Evolutionary conservation across 2,797 vertebrate species (phyloP).

Genomic region (Pipistrellus kuhlii): DNA sequence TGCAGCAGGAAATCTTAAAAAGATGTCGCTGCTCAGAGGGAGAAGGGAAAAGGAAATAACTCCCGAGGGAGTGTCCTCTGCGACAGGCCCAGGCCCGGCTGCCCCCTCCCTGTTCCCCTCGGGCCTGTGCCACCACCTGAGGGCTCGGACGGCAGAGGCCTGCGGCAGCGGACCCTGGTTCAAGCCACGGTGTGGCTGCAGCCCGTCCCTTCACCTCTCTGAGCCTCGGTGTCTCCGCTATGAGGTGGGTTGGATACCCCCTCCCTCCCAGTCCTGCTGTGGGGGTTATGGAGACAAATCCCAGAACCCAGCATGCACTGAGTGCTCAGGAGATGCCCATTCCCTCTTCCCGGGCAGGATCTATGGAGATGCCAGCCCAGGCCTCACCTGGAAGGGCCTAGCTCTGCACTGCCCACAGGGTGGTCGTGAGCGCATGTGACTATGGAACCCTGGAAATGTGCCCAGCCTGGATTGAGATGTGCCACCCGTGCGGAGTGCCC

Average conservation of each 20-base stretch:
- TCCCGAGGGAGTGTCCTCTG: neutral
- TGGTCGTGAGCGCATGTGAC: fast-evolving
- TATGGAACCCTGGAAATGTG: fast-evolving
- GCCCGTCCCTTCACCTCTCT: neutral
- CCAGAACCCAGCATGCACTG: neutral
- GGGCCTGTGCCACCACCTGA: neutral
- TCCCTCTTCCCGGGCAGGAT: neutral
- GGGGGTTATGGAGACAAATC: neutral
- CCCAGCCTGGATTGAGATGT: neutral
- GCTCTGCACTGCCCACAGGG: fast-evolving
- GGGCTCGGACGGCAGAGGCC: neutral
- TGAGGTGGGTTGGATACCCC: neutral
- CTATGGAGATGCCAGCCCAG: neutral
- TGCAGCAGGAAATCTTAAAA: neutral
- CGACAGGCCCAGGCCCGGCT: neutral
- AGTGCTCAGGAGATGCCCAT: neutral
- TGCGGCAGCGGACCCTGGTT: neutral
- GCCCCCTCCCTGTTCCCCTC: neutral
- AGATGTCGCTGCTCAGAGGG: too few relatives aligned
- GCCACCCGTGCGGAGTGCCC: neutral
- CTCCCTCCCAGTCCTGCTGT: neutral
- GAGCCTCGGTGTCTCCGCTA: neutral
- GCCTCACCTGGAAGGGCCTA: neutral
- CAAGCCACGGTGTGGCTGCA: neutral
- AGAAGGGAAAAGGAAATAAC: neutral